These are phyloP conservation scores for Ischnus inquisitorius DNA, from an alignment of 2,888 invertebrate genomes.

Conservation along the genomic window DNA sequence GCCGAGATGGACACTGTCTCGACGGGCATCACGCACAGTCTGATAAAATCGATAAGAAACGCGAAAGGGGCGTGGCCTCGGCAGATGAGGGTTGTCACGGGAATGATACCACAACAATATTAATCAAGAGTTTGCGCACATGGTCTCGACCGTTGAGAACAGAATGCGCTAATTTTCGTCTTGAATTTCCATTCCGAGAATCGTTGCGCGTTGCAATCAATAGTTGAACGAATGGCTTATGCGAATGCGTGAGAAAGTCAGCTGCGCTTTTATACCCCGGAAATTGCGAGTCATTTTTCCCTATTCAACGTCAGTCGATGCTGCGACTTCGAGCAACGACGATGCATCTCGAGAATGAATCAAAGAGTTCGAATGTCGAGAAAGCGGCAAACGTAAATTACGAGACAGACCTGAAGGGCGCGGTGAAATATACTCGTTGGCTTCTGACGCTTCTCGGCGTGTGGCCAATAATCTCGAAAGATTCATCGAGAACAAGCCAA, in stretches of 20 bases:
- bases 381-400: neutral
- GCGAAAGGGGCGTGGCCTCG: neutral
- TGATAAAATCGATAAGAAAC: slow-evolving; percentile 7
- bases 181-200: too few relatives aligned
- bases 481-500: slow-evolving; percentile 23
- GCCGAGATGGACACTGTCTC: neutral
- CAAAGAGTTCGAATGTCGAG: neutral
- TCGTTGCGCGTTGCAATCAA: too few relatives aligned
- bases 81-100: slow-evolving; percentile 13
- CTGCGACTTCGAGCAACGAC: neutral
- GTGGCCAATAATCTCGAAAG: slow-evolving; percentile 59
- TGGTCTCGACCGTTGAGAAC: neutral
- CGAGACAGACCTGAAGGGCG: slow-evolving; percentile 21
- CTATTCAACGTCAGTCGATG: neutral
- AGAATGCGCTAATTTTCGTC: neutral
- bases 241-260: too few relatives aligned
- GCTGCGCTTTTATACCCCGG: neutral
- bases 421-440: slow-evolving; percentile 45
- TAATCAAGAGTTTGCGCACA: neutral
- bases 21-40: neutral
- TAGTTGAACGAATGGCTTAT: too few relatives aligned
- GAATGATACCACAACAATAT: slow-evolving; percentile 18
- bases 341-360: slow-evolving; percentile 1
- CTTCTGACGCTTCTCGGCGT: slow-evolving; percentile 49
- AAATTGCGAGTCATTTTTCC: neutral